Percentiles rank a stretch among this genome's conserved stretches.
Evolutionary conservation across 2,113 vertebrate species (phyloP).

Genomic region (Mirounga angustirostris): DNA sequence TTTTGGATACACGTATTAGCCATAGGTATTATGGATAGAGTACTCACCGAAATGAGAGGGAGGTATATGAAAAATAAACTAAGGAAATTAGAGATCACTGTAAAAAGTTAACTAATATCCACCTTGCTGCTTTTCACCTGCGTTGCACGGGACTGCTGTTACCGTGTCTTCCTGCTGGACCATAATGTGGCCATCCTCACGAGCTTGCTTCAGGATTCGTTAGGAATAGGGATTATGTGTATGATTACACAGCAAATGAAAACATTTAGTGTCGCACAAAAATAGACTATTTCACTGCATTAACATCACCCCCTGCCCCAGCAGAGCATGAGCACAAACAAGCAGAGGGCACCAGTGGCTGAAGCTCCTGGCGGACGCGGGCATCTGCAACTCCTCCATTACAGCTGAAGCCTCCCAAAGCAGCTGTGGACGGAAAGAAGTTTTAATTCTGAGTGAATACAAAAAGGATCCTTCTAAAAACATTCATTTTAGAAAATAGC

Average conservation of each 20-base stretch:
- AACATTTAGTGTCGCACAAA: constrained; percentile 77
- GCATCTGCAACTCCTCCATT: constrained; percentile 78
- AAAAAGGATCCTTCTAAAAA: constrained; percentile 81
- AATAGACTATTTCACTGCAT: constrained; percentile 76
- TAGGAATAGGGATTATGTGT: constrained; percentile 67
- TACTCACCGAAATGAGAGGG: background rate
- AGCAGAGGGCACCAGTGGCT: constrained; percentile 74
- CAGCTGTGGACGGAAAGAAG: constrained; percentile 82
- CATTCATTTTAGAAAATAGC: constrained; percentile 79
- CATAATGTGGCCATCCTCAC: background rate
- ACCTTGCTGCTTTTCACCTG: constrained; percentile 55
- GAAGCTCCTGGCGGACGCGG: constrained; percentile 74
- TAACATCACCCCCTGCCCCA: constrained; percentile 63
- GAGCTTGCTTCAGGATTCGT: constrained; percentile 57
- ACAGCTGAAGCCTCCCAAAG: constrained; percentile 80
- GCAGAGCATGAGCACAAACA: constrained; percentile 47
- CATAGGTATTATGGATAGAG: background rate
- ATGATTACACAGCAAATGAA: constrained; percentile 70
- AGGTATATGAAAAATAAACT: background rate
- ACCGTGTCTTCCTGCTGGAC: constrained; percentile 49
- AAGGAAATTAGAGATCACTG: constrained; percentile 44
- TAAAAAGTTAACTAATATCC: background rate
- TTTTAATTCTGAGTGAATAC: constrained; percentile 79
- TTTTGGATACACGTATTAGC: background rate
- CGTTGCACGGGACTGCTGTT: constrained; percentile 44